phyloP scores from a whole-genome alignment of 2,113 vertebrate genomes.

The Neotragus moschatus region DNA sequence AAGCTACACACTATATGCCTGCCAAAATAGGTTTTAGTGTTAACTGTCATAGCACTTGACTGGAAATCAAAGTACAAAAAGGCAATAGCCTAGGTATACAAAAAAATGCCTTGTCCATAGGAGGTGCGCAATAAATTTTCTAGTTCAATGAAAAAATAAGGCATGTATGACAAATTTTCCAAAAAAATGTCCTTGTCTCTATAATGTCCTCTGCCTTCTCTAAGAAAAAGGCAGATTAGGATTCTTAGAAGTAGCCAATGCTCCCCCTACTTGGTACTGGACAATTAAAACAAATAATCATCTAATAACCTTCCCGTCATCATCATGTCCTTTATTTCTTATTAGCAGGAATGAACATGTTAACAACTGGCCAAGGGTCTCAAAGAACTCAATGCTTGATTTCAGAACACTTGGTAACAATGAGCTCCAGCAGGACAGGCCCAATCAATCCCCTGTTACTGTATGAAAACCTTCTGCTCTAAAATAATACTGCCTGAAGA shows the following conservation, averaged over 20 bases:
- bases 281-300: background rate
- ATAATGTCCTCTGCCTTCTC: too few relatives aligned
- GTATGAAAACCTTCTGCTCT: background rate
- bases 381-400: background rate
- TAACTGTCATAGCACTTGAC: background rate
- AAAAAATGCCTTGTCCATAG: background rate
- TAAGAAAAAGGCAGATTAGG: background rate
- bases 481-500: background rate
- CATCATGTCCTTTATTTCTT: background rate
- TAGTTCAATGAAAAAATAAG: background rate
- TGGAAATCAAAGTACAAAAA: background rate
- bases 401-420: background rate
- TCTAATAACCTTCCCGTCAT: background rate
- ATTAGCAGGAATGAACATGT: background rate
- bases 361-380: background rate
- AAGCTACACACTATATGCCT: background rate
- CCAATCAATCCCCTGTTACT: background rate
- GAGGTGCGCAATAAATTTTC: background rate
- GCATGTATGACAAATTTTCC: background rate
- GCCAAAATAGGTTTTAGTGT: background rate
- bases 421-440: background rate
- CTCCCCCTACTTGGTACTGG: background rate
- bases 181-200: background rate
- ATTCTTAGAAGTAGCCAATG: background rate
- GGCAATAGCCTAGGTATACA: background rate